These are phyloP conservation scores for Podarcis cretensis DNA, from an alignment of 2,113 vertebrate genomes.

Conservation along the genomic window DNA sequence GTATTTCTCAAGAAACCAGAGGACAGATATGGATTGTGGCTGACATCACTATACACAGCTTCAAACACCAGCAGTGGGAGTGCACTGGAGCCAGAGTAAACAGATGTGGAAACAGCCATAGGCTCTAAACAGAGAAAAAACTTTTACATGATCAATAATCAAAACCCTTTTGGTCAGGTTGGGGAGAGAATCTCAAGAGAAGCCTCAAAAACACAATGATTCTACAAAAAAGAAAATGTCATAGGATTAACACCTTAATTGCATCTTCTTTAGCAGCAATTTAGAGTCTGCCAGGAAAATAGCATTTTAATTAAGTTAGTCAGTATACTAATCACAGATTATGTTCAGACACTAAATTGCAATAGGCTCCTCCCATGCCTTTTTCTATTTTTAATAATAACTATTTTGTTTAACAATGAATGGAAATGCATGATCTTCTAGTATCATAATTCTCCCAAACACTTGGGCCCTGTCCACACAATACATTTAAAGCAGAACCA, in stretches of 20 bases:
- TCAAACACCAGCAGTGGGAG: too few relatives aligned
- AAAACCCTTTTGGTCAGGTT: slow-evolving; percentile 20
- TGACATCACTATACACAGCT: too few relatives aligned
- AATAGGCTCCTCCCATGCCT: neutral
- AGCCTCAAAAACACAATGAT: slow-evolving; percentile 51
- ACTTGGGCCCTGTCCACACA: too few relatives aligned
- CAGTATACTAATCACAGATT: slow-evolving; percentile 4
- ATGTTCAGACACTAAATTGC: slow-evolving; percentile 5
- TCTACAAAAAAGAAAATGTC: slow-evolving; percentile 40
- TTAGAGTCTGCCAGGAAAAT: slow-evolving; percentile 42
- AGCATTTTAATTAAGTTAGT: slow-evolving; percentile 15
- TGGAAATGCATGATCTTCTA: too few relatives aligned
- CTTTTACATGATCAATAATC: slow-evolving; percentile 15
- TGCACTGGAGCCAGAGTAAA: too few relatives aligned
- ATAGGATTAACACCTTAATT: slow-evolving; percentile 52
- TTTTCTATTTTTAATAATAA: neutral
- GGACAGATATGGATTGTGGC: too few relatives aligned
- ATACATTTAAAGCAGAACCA: too few relatives aligned
- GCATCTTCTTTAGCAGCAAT: slow-evolving; percentile 28
- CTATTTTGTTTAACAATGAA: too few relatives aligned
- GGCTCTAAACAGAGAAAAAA: slow-evolving; percentile 1
- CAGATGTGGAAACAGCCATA: too few relatives aligned
- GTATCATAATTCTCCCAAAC: too few relatives aligned
- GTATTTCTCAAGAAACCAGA: too few relatives aligned
- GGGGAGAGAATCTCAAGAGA: neutral